Conservation (phyloP, 1,140 invertebrate genomes). For the Drosophila miranda region DNA sequence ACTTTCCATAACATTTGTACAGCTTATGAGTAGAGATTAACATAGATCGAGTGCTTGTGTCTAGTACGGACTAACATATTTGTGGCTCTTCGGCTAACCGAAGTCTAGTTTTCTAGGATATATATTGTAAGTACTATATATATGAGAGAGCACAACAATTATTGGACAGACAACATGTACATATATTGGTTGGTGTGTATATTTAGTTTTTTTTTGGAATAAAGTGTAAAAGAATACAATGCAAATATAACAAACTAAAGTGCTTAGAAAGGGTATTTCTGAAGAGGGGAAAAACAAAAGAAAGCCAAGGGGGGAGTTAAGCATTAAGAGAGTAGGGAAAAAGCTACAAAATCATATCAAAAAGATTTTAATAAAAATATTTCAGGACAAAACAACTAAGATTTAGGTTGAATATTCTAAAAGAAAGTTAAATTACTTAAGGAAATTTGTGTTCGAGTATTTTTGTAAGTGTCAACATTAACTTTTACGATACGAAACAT, state of each 20-base stretch:
- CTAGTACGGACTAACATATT: conserved; percentile 1
- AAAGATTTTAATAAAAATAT: not conserved
- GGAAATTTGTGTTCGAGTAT: conserved; percentile 4
- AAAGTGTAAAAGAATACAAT: no score
- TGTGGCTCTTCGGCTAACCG: conserved; percentile 6
- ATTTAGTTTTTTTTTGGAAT: no score
- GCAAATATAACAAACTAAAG: no score
- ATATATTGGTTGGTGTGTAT: no score
- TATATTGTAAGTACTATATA: no score
- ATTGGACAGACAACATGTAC: not conserved
- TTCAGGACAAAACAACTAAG: not conserved
- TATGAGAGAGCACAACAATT: conserved; percentile 9
- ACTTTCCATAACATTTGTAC: conserved; percentile 69
- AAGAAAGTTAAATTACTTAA: not conserved
- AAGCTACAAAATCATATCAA: no score
- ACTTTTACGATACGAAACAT: conserved; percentile 24
- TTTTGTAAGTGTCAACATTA: conserved; percentile 20
- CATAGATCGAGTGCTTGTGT: conserved; percentile 27
- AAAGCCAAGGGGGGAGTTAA: not conserved
- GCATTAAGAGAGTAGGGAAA: not conserved
- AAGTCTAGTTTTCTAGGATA: not conserved
- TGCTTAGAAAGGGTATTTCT: no score
- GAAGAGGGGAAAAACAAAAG: not conserved
- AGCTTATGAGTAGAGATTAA: conserved; percentile 44
- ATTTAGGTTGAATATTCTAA: not conserved